phyloP scores from a whole-genome alignment of 1,140 invertebrate species.

The Eubasilissa regina region DNA sequence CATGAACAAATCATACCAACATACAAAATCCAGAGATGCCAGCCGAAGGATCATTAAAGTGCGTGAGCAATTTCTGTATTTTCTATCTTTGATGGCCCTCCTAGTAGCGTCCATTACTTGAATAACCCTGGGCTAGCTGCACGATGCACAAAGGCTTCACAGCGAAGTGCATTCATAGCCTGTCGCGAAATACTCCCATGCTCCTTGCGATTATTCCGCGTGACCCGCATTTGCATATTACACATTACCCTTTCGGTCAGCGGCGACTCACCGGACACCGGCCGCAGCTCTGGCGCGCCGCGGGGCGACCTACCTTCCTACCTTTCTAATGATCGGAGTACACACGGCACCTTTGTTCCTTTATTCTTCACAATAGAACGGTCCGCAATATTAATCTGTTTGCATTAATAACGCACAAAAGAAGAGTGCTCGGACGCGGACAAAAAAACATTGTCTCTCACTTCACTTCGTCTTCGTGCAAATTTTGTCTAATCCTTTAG shows the following conservation, averaged over 20 bases:
- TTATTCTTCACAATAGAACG: slow-evolving; percentile 7
- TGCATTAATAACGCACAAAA: slow-evolving; percentile 44
- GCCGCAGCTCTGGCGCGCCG: background rate
- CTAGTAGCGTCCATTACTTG: background rate
- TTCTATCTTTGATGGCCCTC: too few relatives aligned
- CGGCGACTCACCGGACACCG: slow-evolving; percentile 20
- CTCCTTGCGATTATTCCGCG: slow-evolving; percentile 58
- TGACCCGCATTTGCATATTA: slow-evolving; percentile 59
- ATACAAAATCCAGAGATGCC: too few relatives aligned
- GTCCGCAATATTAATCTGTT: slow-evolving; percentile 45
- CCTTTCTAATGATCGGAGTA: slow-evolving; percentile 41
- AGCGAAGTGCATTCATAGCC: slow-evolving; percentile 37
- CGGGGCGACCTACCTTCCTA: background rate
- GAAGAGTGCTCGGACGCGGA: background rate
- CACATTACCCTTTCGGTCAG: slow-evolving; percentile 22
- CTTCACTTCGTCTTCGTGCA: background rate
- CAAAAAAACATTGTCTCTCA: background rate
- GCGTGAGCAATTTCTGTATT: too few relatives aligned
- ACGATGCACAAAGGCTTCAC: background rate
- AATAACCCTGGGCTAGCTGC: slow-evolving; percentile 17
- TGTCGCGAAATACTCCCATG: slow-evolving; percentile 59
- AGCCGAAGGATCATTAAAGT: too few relatives aligned
- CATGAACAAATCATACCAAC: too few relatives aligned
- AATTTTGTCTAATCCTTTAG: slow-evolving; percentile 32
- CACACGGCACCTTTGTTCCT: slow-evolving; percentile 36